Base-by-base conservation (phyloP, 2,888 invertebrate genomes). In the Resseliella maxima region DNA sequence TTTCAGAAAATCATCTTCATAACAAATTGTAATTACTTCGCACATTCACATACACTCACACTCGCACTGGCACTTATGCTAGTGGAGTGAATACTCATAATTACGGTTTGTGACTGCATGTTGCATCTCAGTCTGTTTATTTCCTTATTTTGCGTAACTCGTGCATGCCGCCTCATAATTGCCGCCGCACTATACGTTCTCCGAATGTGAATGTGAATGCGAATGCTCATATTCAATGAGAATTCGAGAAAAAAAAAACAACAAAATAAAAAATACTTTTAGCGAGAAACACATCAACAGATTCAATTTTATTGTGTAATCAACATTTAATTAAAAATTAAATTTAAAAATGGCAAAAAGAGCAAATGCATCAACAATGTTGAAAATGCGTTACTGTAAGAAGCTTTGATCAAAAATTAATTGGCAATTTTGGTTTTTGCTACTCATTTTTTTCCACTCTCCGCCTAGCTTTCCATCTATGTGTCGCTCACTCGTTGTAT, bases 101-200 rank as follows among this genome's bases (percentile, higher is more conserved):
- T 72, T 72, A 72, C 72, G 31, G 72, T 31, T 31, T 72, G 31
- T 72, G 27, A 35, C n/a, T 72, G 72, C 72, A 72, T 31, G 6
- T 3, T 18, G 46, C 46, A 6, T 6, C 59, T 27, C 59, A 15
- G 72, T 72, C 24, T 59, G 24, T 59, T 50, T 50, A 31, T 72
- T 72, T 72, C 72, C 72, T 27, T 72, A 72, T 72, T 72, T 72
- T 31, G 72, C 72, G 72, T 72, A 72, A 72, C 35, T 72, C 72
- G 15, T 72, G 72, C 31, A 31, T 1, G 24, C 24, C 24, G 24
- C 2, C 24, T 27, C 41, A 41, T 41, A 41, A 8, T 41, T 50
- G 46, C 46, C 46, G 18, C 46, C 18, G 41, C 41, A 41, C 46
- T 2, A 8, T 8, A 18, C 46, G 46, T 41, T 41, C 41, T 8